Base-by-base conservation (phyloP, 2,888 invertebrate species). In the Xylocampa areola region DNA sequence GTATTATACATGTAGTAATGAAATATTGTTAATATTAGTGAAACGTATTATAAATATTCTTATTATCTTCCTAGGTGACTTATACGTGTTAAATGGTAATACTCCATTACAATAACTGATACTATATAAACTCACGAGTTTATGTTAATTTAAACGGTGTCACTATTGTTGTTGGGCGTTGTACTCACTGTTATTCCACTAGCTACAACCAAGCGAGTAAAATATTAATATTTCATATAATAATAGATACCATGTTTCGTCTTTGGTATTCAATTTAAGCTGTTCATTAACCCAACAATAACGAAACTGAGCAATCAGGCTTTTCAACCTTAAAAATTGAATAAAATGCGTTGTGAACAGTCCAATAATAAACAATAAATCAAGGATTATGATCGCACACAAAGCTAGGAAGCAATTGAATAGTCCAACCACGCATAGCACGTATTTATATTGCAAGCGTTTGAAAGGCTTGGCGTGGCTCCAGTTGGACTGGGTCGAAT, bases 361-460 rank as follows among this genome's bases (percentile, higher is more conserved):
- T 40, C 5, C 17, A 11, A 32, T 62, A 50, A 47, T 61, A 51
- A 68, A 74, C 54, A 57, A 71, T 68, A 62, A 66, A 64, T 68
- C 35, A 13, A 39, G 47, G 49, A 40, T 67, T 69, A 68, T 67
- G 67, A 67, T 60, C 54, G 61, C 25, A 45, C 51, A 66, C 65
- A 64, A 62, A 68, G 53, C 65, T 66, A 66, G 66, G 53, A 69
- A 69, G 66, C 77, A 74, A 80, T 80, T 79, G 69, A 79, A 79
- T 76, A 79, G 73, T 73, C 67, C 48, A 62, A 51, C 68, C 73
- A 74, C 70, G 72, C 62, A 68, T 66, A 68, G 64, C 63, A 62
- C 68, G 65, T 75, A 73, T 76, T 69, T 73, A 69, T 69, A 67
- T 75, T 71, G 72, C 59, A 51, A 60, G 68, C 62, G 63, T 76